Evolutionary conservation across 1,140 invertebrate genomes (phyloP), one percentile per base, ranked within the genome.

Genomic region (Tigriopus japonicus): DNA sequence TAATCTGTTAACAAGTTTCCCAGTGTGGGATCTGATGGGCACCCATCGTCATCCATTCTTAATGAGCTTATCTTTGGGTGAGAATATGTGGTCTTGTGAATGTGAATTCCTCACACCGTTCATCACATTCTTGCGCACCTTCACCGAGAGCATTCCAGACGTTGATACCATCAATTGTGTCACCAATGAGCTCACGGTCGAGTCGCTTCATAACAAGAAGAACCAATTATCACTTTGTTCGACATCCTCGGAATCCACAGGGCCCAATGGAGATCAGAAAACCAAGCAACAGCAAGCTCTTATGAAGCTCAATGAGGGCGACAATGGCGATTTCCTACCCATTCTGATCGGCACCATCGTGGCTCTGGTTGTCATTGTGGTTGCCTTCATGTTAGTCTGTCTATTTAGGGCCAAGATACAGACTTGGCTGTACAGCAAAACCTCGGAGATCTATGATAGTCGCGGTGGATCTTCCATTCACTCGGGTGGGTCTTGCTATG

Each of bases 1-100:
- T 63, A 92, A 92, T 71, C 78, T 80, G 43, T 77, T 92, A 68
- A 76, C 80, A 65, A 78, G 81, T 62, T 89, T 88, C 67, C 81
- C 79, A 24, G 64, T 71, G 23, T 71, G 69, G 70, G 62, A 60
- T 17, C 59, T 73, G n/a, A 65, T 64, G 45, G 23, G 17, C 51
- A 64, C 66, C 10, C 66, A 67, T 23, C 63, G 71, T 9, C 56
- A 64, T 23, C 66, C 68, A 2, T 71, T 71, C 51, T 63, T 75
- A 23, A 65, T 66, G 14, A 67, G 67, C 23, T 65, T 75, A 2
- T 65, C 66, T 28, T 63, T 73, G 10, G 62, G 65, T 6, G 62
- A 65, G 7, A 74, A 74, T 62, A 67, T 66, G 1, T 74, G 72
- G 72, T 67, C 70, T 14, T 74, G 72, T 65, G 67, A 71, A 42